Percentiles rank a stretch among this genome's conserved stretches.
phyloP scores from a whole-genome alignment of 2,113 vertebrate species.

The Ivindomyrus marchei region DNA sequence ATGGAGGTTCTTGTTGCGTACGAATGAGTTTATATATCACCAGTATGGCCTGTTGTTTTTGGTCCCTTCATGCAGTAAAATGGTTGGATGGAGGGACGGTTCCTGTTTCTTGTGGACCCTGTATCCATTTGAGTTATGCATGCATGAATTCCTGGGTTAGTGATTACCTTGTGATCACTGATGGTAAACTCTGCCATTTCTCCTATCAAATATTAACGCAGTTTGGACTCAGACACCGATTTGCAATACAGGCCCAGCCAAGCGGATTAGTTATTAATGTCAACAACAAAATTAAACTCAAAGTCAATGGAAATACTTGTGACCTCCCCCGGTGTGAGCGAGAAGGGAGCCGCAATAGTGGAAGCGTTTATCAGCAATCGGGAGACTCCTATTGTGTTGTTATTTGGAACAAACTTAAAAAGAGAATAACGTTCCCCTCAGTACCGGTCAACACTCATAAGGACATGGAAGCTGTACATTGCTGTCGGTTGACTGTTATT shows the following conservation, averaged over 20 bases:
- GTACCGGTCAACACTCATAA: neutral
- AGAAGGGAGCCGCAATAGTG: neutral
- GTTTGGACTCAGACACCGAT: neutral
- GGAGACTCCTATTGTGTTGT: neutral
- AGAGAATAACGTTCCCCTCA: neutral
- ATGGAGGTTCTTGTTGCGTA: neutral
- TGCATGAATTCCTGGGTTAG: neutral
- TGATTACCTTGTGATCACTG: neutral
- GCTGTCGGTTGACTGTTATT: neutral
- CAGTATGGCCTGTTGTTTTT: neutral
- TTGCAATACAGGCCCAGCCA: neutral
- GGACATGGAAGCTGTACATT: neutral
- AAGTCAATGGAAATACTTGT: neutral
- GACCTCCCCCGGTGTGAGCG: neutral
- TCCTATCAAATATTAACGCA: constrained; percentile 5
- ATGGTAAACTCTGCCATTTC: neutral
- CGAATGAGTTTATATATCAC: neutral
- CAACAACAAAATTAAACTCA: neutral
- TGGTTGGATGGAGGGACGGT: neutral
- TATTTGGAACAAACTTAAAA: neutral
- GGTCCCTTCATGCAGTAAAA: neutral
- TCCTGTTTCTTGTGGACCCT: neutral
- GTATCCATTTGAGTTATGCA: neutral
- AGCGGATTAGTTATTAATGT: neutral
- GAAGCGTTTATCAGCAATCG: neutral